These are phyloP conservation scores for Boleophthalmus pectinirostris DNA, from an alignment of 2,113 vertebrate genomes.

Conservation along the genomic window DNA sequence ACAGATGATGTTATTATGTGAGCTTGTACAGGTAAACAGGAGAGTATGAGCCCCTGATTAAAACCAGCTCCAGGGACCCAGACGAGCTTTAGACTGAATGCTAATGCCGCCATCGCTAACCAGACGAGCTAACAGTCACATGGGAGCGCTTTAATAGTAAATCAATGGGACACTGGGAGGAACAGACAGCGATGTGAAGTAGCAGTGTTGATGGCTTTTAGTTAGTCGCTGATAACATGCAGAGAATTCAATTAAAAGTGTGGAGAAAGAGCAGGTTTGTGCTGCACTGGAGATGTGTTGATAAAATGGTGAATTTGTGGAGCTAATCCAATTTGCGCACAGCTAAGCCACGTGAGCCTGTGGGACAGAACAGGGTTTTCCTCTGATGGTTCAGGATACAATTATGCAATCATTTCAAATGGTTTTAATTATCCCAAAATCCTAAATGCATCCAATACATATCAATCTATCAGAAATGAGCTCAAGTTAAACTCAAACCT, in stretches of 20 bases:
- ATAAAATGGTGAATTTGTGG: not conserved
- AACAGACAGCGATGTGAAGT: not conserved
- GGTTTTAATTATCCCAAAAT: not conserved
- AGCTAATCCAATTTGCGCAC: not conserved
- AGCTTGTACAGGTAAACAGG: not conserved
- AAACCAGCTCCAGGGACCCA: conserved; percentile 27
- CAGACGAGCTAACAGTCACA: not conserved
- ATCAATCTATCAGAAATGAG: no score
- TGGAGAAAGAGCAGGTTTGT: not conserved
- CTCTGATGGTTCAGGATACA: not conserved
- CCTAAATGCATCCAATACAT: no score
- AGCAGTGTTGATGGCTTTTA: conserved; percentile 1
- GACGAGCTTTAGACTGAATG: conserved; percentile 20
- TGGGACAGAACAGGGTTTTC: not conserved
- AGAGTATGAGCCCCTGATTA: conserved; percentile 32
- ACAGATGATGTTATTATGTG: no score
- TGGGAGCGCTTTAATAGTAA: conserved; percentile 29
- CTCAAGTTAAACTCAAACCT: no score
- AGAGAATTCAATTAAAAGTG: conserved; percentile 19
- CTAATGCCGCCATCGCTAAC: conserved; percentile 29
- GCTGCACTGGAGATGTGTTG: not conserved
- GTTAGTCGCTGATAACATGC: conserved; percentile 9
- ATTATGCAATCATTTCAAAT: not conserved
- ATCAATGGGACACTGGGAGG: conserved; percentile 16
- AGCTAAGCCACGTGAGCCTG: not conserved